These are phyloP conservation scores for Gasteruption jaculator DNA, from an alignment of 2,888 invertebrate species.

Conservation along the genomic window DNA sequence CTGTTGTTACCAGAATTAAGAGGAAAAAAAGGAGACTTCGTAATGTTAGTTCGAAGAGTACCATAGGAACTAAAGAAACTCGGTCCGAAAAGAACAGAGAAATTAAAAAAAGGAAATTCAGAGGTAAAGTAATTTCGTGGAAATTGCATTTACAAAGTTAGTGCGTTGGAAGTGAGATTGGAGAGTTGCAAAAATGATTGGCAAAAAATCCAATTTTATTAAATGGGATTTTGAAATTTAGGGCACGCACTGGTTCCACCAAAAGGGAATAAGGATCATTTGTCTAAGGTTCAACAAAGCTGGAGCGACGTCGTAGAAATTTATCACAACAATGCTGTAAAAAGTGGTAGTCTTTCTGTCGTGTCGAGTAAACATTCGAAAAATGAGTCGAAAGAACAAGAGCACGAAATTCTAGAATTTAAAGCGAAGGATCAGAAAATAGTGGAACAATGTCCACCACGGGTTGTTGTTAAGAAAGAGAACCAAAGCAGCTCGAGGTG, in stretches of 20 bases:
- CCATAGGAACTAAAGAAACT: constrained; percentile 33
- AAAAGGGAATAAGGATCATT: constrained; percentile 3
- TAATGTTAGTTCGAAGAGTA: constrained; percentile 37
- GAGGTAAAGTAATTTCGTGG: constrained; percentile 20
- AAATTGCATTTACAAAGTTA: neutral
- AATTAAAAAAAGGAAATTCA: constrained; percentile 24
- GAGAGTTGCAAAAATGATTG: too few species aligned
- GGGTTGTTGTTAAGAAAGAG: too few species aligned
- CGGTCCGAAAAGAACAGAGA: constrained; percentile 23
- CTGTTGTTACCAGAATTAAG: constrained; percentile 26
- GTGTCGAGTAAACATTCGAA: constrained; percentile 31
- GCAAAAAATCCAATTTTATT: too few species aligned
- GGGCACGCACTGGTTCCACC: too few species aligned
- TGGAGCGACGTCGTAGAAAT: constrained; percentile 38
- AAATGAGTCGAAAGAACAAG: constrained; percentile 18
- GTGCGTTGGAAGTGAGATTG: too few species aligned
- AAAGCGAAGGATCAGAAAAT: too few species aligned
- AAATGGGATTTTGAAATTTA: too few species aligned
- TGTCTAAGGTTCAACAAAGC: constrained; percentile 20
- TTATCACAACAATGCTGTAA: constrained; percentile 37
- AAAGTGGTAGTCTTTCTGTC: constrained; percentile 32
- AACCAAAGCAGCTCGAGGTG: too few species aligned
- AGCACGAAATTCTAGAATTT: too few species aligned
- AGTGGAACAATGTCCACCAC: too few species aligned
- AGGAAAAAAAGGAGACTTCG: constrained; percentile 33